Evolutionary conservation across 2,113 vertebrate species (phyloP).

Genomic region (Oostethus manadensis): DNA sequence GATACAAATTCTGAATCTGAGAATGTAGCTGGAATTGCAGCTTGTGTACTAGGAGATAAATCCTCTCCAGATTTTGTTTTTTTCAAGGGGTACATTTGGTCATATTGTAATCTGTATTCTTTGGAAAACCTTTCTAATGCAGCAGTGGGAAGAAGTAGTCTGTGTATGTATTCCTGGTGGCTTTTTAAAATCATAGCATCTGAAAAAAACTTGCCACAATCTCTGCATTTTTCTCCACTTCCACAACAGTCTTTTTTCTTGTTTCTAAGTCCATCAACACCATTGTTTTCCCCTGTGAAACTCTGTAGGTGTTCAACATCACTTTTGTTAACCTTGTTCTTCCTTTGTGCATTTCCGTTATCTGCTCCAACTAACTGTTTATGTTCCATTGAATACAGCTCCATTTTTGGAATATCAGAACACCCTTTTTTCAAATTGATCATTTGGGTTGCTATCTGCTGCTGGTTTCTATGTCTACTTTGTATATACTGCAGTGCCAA

Average conservation of each 20-base stretch:
- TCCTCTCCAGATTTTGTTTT: conserved; percentile 46
- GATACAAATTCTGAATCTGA: conserved; percentile 34
- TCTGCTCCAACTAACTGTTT: conserved; percentile 25
- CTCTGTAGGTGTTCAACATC: conserved; percentile 7
- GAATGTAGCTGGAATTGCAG: conserved; percentile 6
- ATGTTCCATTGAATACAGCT: conserved; percentile 37
- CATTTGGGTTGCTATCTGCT: conserved; percentile 71
- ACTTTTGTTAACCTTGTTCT: conserved; percentile 24
- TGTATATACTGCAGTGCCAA: conserved; percentile 95
- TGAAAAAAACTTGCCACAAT: conserved; percentile 91
- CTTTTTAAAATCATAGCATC: conserved; percentile 95
- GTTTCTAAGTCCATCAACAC: conserved; percentile 1
- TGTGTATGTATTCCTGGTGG: conserved; percentile 94
- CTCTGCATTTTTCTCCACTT: conserved; percentile 78
- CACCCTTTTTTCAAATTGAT: conserved; percentile 33
- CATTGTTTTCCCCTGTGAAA: conserved; percentile 17
- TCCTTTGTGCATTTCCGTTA: conserved; percentile 73
- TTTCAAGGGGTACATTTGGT: conserved; percentile 85
- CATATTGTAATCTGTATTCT: conserved; percentile 91
- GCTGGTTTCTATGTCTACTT: conserved; percentile 88
- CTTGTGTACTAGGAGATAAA: conserved; percentile 15
- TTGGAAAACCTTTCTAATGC: conserved; percentile 90
- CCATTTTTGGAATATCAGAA: conserved; percentile 57
- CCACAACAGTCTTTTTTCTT: conserved; percentile 59
- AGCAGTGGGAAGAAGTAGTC: conserved; percentile 85